Conservation (phyloP, 64 coral and sea anemone genomes). For the Porites lutea region DNA sequence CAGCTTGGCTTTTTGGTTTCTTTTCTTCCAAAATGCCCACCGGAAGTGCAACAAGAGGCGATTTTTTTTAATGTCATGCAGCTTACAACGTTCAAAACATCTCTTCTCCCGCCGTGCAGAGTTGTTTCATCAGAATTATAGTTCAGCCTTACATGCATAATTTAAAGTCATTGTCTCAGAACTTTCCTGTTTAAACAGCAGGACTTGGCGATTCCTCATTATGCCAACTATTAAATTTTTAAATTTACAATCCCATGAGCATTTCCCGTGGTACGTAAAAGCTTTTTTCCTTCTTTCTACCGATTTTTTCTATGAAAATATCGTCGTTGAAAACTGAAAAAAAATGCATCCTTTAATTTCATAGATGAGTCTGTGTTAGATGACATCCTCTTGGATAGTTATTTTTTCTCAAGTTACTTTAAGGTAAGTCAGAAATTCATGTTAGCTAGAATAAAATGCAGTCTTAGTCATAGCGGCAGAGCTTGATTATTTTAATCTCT, state of each 20-base stretch:
- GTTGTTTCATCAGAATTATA: not conserved
- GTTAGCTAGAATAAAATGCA: not conserved
- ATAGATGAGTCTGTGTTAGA: conserved; percentile 92
- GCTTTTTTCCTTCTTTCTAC: not conserved
- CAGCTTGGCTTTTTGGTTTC: not conserved
- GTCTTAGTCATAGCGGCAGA: no score
- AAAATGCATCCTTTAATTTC: conserved; percentile 4
- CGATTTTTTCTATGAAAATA: no score
- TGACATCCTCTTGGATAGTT: conserved; percentile 93
- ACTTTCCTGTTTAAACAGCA: not conserved
- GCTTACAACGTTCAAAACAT: no score
- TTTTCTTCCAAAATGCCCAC: no score
- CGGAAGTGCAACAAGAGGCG: no score
- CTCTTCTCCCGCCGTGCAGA: no score
- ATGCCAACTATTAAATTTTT: not conserved
- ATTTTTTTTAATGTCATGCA: no score
- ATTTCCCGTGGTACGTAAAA: not conserved
- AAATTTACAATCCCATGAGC: no score
- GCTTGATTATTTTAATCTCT: no score
- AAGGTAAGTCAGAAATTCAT: conserved; percentile 68
- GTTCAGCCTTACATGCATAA: not conserved
- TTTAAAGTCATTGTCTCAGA: not conserved
- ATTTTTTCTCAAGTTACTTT: conserved; percentile 99
- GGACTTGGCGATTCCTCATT: no score
- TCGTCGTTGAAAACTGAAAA: not conserved